These are phyloP conservation scores for Acanthisitta chloris DNA, from an alignment of 2,113 vertebrate species.

Conservation along the genomic window DNA sequence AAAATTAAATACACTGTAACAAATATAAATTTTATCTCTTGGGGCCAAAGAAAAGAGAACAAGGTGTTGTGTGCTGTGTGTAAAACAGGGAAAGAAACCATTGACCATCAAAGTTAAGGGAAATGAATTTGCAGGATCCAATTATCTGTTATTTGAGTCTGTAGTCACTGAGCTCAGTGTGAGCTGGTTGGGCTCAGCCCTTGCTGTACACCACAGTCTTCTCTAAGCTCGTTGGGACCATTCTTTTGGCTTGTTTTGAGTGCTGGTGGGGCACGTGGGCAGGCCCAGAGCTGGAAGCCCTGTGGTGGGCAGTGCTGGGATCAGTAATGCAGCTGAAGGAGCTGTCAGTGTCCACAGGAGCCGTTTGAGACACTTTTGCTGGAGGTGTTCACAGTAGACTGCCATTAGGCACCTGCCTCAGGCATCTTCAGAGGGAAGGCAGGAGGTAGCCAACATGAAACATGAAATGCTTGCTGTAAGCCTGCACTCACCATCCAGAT, in stretches of 20 bases:
- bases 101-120: background rate
- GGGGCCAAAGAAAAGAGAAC: background rate
- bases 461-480: background rate
- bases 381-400: background rate
- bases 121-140: background rate
- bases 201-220: background rate
- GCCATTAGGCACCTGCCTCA: background rate
- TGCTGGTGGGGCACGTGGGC: background rate
- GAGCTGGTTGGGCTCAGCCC: background rate
- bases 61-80: background rate
- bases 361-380: background rate
- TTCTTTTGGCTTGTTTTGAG: background rate
- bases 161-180: background rate
- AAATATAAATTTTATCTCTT: background rate
- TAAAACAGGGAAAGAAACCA: background rate
- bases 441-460: background rate
- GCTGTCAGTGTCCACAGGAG: fast-evolving
- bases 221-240: fast-evolving
- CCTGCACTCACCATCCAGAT: background rate
- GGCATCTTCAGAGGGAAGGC: background rate
- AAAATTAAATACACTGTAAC: background rate
- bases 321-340: background rate
- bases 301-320: background rate
- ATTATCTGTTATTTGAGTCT: background rate
- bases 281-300: background rate